These are phyloP conservation scores for Chloroclysta siterata DNA, from an alignment of 2,888 invertebrate genomes.

Conservation along the genomic window DNA sequence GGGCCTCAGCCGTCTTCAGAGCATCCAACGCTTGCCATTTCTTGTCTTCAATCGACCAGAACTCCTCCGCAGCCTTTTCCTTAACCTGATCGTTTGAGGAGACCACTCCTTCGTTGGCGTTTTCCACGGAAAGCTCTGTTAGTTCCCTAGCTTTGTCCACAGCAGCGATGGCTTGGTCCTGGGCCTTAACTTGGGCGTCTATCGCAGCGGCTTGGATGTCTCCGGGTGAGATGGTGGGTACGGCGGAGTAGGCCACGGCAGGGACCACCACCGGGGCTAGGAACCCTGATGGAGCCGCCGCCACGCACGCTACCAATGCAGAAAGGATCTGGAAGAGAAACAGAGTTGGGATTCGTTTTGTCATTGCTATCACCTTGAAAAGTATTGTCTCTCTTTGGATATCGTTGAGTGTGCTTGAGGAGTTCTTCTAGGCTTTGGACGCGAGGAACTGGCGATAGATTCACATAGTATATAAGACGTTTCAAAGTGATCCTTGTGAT, in stretches of 20 bases:
- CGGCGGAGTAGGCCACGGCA: slow-evolving; percentile 46
- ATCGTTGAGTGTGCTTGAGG: too few relatives aligned
- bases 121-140: slow-evolving; percentile 58
- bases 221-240: slow-evolving; percentile 65
- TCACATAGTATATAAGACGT: too few relatives aligned
- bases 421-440: too few relatives aligned
- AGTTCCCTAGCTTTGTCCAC: slow-evolving; percentile 60
- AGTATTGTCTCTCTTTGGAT: too few relatives aligned
- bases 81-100: slow-evolving; percentile 59
- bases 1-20: slow-evolving; percentile 66
- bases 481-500: too few relatives aligned
- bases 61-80: slow-evolving; percentile 56
- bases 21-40: slow-evolving; percentile 76
- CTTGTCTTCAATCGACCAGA: slow-evolving; percentile 70
- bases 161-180: slow-evolving; percentile 59
- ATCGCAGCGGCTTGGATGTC: slow-evolving; percentile 75
- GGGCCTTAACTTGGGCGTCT: slow-evolving; percentile 63
- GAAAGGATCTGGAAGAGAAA: slow-evolving; percentile 62
- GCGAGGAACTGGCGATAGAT: too few relatives aligned
- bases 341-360: not conserved
- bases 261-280: slow-evolving; percentile 43
- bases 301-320: slow-evolving; percentile 64
- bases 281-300: slow-evolving; percentile 66
- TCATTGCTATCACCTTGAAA: too few relatives aligned
- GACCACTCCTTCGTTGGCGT: slow-evolving; percentile 55